A percentile compares a stretch with the other conserved stretches of the same genome.
These are phyloP conservation scores for Ophion ellenae DNA, from an alignment of 2,888 invertebrate species.

Conservation along the genomic window DNA sequence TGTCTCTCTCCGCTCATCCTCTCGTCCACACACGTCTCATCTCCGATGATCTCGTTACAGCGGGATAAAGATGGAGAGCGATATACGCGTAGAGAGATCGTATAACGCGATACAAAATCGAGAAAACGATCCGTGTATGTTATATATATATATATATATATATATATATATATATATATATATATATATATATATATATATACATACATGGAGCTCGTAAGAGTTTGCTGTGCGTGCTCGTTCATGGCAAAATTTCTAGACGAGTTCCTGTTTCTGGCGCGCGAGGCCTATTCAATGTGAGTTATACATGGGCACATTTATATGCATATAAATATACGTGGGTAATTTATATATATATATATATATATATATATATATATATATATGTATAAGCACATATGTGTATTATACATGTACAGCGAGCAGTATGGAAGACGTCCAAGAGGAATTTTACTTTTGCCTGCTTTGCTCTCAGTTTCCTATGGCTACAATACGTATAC, in stretches of 20 bases:
- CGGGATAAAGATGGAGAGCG: slow-evolving; percentile 25
- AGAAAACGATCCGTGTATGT: slow-evolving; percentile 67
- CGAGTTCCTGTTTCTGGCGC: slow-evolving; percentile 43
- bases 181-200: no score
- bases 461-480: slow-evolving; percentile 29
- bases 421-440: slow-evolving; percentile 18
- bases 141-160: slow-evolving; percentile 40
- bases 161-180: no score
- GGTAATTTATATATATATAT: background rate
- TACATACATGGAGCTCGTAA: no score
- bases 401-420: slow-evolving; percentile 2
- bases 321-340: background rate
- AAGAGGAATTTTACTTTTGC: slow-evolving; percentile 38
- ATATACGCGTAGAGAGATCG: slow-evolving; percentile 57
- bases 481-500: slow-evolving; percentile 11
- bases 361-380: background rate
- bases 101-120: slow-evolving; percentile 71
- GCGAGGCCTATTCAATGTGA: slow-evolving; percentile 21
- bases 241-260: slow-evolving; percentile 25
- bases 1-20: background rate
- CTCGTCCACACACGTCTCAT: slow-evolving; percentile 23
- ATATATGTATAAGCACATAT: background rate
- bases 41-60: slow-evolving; percentile 73
- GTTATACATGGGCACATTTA: background rate
- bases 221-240: slow-evolving; percentile 38